Conservation (phyloP, 2,797 vertebrate species). For the Pitangus sulphuratus region DNA sequence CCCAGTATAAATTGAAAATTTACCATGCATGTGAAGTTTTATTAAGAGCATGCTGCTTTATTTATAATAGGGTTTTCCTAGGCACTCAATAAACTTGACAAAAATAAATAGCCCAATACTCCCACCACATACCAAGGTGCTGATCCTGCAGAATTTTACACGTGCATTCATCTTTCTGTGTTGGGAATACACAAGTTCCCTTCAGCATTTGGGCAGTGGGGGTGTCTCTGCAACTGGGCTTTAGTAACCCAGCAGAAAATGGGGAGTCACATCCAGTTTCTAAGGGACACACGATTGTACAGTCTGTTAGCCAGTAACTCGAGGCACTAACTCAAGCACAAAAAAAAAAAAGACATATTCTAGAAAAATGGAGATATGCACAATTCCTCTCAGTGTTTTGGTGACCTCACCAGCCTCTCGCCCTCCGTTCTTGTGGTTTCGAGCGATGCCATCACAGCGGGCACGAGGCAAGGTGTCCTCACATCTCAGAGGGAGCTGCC, state of each 20-base stretch:
- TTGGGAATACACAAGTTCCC: not conserved
- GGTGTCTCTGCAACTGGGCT: not conserved
- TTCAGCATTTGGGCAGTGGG: fast-evolving
- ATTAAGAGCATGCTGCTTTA: not conserved
- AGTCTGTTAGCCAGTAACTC: not conserved
- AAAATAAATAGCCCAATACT: not conserved
- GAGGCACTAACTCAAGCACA: fast-evolving
- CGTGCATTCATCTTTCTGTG: not conserved
- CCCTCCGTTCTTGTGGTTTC: conserved; percentile 39
- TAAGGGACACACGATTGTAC: not conserved
- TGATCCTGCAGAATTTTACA: not conserved
- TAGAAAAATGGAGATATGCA: not conserved
- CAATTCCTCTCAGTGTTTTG: not conserved
- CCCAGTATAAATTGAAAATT: not conserved
- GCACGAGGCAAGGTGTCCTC: not conserved
- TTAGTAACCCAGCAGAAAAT: not conserved
- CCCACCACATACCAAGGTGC: not conserved
- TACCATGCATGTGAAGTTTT: not conserved
- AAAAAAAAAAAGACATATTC: not conserved
- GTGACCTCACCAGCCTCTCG: not conserved
- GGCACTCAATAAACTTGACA: conserved; percentile 26
- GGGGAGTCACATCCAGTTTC: not conserved
- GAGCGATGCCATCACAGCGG: not conserved
- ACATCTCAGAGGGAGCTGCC: not conserved
- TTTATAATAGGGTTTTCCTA: conserved; percentile 24